These are phyloP conservation scores for Pelvicachromis taeniatus DNA, from an alignment of 2,113 vertebrate genomes.

Conservation along the genomic window DNA sequence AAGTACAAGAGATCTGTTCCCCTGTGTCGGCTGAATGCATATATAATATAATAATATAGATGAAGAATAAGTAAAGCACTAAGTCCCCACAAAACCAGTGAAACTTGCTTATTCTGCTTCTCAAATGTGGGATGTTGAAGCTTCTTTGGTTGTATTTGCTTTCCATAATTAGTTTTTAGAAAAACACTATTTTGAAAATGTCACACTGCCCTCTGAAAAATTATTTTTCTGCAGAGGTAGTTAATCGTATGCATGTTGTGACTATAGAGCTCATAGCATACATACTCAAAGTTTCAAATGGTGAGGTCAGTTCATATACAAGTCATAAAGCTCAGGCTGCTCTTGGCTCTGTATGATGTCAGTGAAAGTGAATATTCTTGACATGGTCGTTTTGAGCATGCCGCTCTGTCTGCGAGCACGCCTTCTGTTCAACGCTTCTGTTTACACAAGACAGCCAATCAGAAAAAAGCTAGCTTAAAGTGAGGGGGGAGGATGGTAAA, in stretches of 20 bases:
- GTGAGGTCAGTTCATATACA: background rate
- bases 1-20: too few relatives aligned
- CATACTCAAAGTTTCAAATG: background rate
- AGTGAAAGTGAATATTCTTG: background rate
- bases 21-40: too few relatives aligned
- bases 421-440: background rate
- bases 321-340: background rate
- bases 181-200: background rate
- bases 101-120: too few relatives aligned
- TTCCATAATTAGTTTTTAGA: background rate
- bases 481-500: background rate
- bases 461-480: background rate
- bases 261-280: background rate
- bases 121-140: background rate
- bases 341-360: background rate
- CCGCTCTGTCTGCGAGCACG: background rate
- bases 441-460: background rate
- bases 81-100: background rate
- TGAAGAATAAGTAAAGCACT: background rate
- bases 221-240: background rate
- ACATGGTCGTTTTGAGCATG: background rate
- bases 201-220: background rate
- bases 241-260: background rate
- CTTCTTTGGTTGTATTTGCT: background rate
- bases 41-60: too few relatives aligned